Evolutionary conservation across 2,888 invertebrate species (phyloP).

Genomic region (Agonopterix heracliana): DNA sequence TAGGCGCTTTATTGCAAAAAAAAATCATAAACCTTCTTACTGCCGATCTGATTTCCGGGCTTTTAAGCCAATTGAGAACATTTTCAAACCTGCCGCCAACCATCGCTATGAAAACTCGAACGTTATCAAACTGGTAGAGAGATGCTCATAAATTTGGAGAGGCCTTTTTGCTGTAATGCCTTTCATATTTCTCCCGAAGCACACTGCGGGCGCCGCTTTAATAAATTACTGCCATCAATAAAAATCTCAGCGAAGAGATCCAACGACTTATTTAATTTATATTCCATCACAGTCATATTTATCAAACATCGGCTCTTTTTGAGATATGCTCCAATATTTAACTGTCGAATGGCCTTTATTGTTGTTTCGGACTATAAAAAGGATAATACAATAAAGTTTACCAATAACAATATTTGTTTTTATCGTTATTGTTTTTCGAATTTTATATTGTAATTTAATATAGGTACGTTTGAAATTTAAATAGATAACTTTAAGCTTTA

Average conservation of each 20-base stretch:
- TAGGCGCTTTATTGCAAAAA: not conserved
- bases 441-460: not conserved
- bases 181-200: slow-evolving; percentile 72
- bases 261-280: slow-evolving; percentile 74
- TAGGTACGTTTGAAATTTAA: no score
- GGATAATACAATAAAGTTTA: not conserved
- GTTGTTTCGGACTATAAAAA: not conserved
- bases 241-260: slow-evolving; percentile 68
- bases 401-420: slow-evolving; percentile 8
- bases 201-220: slow-evolving; percentile 72
- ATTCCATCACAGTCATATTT: slow-evolving; percentile 69
- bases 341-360: slow-evolving; percentile 26
- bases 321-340: slow-evolving; percentile 28
- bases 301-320: slow-evolving; percentile 59
- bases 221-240: slow-evolving; percentile 74
- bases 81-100: slow-evolving; percentile 31
- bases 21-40: slow-evolving; percentile 7
- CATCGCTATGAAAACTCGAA: slow-evolving; percentile 41
- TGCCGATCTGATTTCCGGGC: slow-evolving; percentile 35
- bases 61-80: slow-evolving; percentile 47
- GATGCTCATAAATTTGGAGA: slow-evolving; percentile 71
- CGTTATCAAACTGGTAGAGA: slow-evolving; percentile 62
- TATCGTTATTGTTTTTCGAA: not conserved
- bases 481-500: no score
- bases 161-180: slow-evolving; percentile 73